These are phyloP conservation scores for Nomada ruficornis DNA, from an alignment of 2,888 invertebrate species.

Conservation along the genomic window DNA sequence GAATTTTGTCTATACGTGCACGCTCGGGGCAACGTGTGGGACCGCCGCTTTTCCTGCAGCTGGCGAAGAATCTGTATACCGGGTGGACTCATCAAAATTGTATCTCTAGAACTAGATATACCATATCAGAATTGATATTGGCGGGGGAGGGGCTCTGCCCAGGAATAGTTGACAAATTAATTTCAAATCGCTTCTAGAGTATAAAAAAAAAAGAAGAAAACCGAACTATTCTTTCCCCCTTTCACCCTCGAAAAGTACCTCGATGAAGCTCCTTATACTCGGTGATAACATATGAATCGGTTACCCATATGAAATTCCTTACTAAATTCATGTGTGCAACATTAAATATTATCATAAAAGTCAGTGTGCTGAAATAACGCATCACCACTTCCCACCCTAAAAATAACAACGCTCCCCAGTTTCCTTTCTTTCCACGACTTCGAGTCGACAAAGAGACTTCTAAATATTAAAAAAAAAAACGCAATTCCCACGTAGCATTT, in stretches of 20 bases:
- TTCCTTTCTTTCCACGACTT: background rate
- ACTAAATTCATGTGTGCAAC: constrained; percentile 51
- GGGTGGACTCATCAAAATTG: no score
- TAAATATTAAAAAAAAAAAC: constrained; percentile 8
- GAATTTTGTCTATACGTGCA: no score
- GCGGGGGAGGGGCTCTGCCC: no score
- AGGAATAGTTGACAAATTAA: constrained; percentile 8
- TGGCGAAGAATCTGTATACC: no score
- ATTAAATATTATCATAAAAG: constrained; percentile 53
- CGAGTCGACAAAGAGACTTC: constrained; percentile 27
- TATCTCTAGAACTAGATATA: no score
- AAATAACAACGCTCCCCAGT: background rate
- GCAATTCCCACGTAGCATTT: constrained; percentile 13
- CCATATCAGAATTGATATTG: no score
- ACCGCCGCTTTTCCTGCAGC: no score
- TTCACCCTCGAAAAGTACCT: constrained; percentile 19
- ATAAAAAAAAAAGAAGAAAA: constrained; percentile 14
- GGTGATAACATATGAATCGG: constrained; percentile 20
- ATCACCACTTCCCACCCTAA: background rate
- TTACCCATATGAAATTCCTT: constrained; percentile 32
- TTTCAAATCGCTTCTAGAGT: constrained; percentile 9
- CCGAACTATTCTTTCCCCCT: background rate
- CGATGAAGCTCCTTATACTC: constrained; percentile 35
- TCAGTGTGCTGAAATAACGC: constrained; percentile 51
- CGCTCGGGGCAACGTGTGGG: no score